Percentiles rank a stretch among this genome's conserved stretches.
These are phyloP conservation scores for Tholera decimalis DNA, from an alignment of 2,888 invertebrate genomes.

Conservation along the genomic window DNA sequence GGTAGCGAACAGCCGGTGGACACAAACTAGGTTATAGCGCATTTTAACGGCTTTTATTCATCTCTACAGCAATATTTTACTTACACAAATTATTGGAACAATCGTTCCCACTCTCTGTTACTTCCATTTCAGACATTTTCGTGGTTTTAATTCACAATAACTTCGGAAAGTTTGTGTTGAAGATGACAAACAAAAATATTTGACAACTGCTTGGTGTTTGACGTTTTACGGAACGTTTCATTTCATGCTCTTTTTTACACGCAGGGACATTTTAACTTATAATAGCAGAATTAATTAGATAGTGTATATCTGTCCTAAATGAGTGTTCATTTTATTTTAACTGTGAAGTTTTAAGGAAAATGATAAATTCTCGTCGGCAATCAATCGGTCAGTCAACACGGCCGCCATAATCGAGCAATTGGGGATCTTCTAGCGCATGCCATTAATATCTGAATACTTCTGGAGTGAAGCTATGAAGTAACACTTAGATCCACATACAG, in stretches of 20 bases:
- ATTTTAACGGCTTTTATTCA: conserved; percentile 11
- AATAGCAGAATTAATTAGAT: too few relatives aligned
- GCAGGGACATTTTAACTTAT: neutral
- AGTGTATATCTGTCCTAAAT: too few relatives aligned
- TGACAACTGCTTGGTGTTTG: conserved; percentile 62
- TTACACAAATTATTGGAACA: conserved; percentile 87
- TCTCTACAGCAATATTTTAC: conserved; percentile 54
- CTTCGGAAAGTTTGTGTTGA: conserved; percentile 63
- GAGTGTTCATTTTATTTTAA: too few relatives aligned
- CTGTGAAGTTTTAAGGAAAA: too few relatives aligned
- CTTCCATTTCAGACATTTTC: conserved; percentile 89
- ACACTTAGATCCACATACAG: too few relatives aligned
- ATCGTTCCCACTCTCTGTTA: conserved; percentile 82
- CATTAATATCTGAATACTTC: too few relatives aligned
- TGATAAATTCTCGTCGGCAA: too few relatives aligned
- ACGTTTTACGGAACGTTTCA: conserved; percentile 43
- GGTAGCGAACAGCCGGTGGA: conserved; percentile 67
- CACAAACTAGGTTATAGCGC: conserved; percentile 47
- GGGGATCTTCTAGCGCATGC: too few relatives aligned
- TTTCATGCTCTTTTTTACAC: conserved; percentile 3
- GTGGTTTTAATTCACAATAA: conserved; percentile 63
- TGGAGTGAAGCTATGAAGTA: too few relatives aligned
- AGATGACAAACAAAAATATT: conserved; percentile 75
- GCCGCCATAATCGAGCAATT: too few relatives aligned
- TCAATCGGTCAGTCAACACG: too few relatives aligned